Percentiles rank a stretch among this genome's conserved stretches.
Conservation (phyloP, 2,888 invertebrate species). For the Parnassius glacialis region DNA sequence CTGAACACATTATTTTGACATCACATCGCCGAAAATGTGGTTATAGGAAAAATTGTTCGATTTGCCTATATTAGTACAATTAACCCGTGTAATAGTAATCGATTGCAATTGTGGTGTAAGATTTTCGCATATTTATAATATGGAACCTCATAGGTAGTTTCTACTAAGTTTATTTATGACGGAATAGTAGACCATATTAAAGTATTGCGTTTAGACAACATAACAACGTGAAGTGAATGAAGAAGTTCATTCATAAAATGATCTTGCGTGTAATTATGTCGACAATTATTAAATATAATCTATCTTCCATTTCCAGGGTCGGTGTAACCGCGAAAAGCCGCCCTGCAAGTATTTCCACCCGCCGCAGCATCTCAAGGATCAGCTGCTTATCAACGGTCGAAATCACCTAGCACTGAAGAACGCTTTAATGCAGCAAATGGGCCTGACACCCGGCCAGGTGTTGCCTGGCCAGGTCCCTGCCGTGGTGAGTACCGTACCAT, state of each 20-base stretch:
- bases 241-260: too few relatives aligned
- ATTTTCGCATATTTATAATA: slow-evolving; percentile 62
- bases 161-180: slow-evolving; percentile 1
- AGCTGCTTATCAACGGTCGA: slow-evolving; percentile 99
- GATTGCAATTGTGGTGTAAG: slow-evolving; percentile 62
- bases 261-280: too few relatives aligned
- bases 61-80: slow-evolving; percentile 31
- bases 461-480: slow-evolving; percentile 95
- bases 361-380: slow-evolving; percentile 99
- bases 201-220: too few relatives aligned
- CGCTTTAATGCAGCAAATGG: slow-evolving; percentile 98
- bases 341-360: slow-evolving; percentile 99
- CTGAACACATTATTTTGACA: slow-evolving; percentile 55
- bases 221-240: too few relatives aligned
- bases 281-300: neutral
- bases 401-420: slow-evolving; percentile 99
- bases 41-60: slow-evolving; percentile 67
- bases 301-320: slow-evolving; percentile 88
- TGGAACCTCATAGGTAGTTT: slow-evolving; percentile 53
- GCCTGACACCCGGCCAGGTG: slow-evolving; percentile 94
- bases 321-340: slow-evolving; percentile 99
- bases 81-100: slow-evolving; percentile 40
- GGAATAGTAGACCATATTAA: too few relatives aligned
- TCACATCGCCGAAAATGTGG: slow-evolving; percentile 23
- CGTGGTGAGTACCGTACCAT: slow-evolving; percentile 86